Evolutionary conservation across 2,113 vertebrate genomes (phyloP).

Genomic region (Tangachromis dhanisi): DNA sequence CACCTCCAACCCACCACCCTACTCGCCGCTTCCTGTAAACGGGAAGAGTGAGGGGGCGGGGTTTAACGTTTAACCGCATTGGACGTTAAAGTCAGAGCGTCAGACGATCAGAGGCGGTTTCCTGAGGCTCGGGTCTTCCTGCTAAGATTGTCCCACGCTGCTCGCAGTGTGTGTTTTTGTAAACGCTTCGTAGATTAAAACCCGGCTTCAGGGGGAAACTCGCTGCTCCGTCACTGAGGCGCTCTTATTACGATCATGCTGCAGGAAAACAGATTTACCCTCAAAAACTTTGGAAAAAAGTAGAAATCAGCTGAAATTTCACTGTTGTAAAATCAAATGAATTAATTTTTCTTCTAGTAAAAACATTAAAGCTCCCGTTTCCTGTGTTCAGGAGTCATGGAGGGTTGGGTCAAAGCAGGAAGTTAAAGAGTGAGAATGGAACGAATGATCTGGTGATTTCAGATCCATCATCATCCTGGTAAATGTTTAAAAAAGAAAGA

Average conservation of each 20-base stretch:
- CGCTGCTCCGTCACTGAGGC: background rate
- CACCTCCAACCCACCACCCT: background rate
- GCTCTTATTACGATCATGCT: accelerated
- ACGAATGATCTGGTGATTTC: background rate
- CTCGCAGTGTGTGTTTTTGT: background rate
- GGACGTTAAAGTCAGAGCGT: background rate
- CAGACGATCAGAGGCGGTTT: background rate
- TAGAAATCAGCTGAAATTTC: accelerated
- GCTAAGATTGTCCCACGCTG: background rate
- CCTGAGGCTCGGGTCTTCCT: background rate
- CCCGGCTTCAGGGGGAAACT: background rate
- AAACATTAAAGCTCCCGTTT: background rate
- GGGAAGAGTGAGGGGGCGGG: background rate
- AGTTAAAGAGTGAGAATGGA: background rate
- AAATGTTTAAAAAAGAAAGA: background rate
- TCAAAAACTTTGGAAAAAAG: background rate
- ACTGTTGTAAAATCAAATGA: background rate
- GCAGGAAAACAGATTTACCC: background rate
- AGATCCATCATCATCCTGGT: background rate
- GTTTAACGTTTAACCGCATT: background rate
- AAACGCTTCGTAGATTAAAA: background rate
- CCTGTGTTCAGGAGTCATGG: background rate
- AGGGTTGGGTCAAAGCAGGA: background rate
- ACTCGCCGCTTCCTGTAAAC: background rate
- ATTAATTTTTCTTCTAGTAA: background rate